A percentile compares a stretch with the other conserved stretches of the same genome.
Conservation (phyloP, 1,140 invertebrate species). For the Bicyclus anynana region DNA sequence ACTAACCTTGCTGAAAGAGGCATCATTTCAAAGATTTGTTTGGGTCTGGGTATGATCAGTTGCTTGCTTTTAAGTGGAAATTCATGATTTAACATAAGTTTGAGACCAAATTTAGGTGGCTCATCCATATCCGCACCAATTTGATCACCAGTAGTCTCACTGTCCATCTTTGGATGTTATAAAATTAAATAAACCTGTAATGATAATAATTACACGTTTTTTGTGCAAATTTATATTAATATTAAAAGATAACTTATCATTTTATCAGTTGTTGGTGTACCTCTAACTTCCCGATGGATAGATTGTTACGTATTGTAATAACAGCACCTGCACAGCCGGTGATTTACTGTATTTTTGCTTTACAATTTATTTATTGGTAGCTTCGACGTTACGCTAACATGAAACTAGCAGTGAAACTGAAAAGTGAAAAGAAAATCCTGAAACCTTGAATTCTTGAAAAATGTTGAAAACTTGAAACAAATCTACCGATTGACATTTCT, state of each 20-base stretch:
- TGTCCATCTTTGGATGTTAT: neutral
- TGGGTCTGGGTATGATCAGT: slow-evolving; percentile 80
- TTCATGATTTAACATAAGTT: slow-evolving; percentile 85
- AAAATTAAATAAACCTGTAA: neutral
- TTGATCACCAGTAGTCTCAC: slow-evolving; percentile 1
- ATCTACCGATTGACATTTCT: no score
- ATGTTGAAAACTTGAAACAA: no score
- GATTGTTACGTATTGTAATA: no score
- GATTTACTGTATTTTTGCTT: no score
- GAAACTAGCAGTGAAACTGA: no score
- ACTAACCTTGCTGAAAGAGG: slow-evolving; percentile 79
- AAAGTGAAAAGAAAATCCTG: no score
- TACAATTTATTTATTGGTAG: no score
- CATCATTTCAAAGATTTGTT: slow-evolving; percentile 81
- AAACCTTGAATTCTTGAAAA: no score
- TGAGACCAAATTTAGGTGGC: slow-evolving; percentile 82
- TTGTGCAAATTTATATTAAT: neutral
- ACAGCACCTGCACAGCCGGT: no score
- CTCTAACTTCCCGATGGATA: no score
- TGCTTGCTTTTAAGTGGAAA: slow-evolving; percentile 86
- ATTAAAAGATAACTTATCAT: neutral
- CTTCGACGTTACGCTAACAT: no score
- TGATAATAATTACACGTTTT: neutral
- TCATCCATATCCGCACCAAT: slow-evolving; percentile 36
- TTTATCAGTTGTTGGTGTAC: no score